Percentiles rank a stretch among this genome's conserved stretches.
Evolutionary conservation across 1,140 invertebrate species (phyloP).

Genomic region (Drosophila miranda): DNA sequence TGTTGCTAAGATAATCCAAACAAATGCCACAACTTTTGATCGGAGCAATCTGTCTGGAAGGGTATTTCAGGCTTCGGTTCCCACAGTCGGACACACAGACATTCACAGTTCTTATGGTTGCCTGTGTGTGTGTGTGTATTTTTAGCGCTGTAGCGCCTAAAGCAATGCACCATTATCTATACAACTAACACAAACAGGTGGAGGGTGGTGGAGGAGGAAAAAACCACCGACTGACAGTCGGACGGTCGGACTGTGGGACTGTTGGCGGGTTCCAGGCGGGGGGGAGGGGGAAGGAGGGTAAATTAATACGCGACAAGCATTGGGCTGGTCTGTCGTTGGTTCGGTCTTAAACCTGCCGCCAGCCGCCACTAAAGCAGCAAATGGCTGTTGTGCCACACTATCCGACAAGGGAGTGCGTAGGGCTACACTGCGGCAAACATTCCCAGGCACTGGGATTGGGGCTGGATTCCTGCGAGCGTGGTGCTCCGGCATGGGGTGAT

Average conservation of each 20-base stretch:
- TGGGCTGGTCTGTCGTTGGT: slow-evolving; percentile 11
- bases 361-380: too few species aligned
- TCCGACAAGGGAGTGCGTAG: too few species aligned
- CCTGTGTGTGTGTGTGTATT: slow-evolving; percentile 43
- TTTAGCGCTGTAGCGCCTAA: slow-evolving; percentile 53
- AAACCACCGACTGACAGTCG: background rate
- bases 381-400: too few species aligned
- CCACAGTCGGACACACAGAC: background rate
- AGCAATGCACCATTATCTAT: slow-evolving; percentile 63
- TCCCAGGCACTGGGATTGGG: too few species aligned
- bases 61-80: too few species aligned
- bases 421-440: slow-evolving; percentile 1
- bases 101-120: slow-evolving; percentile 11
- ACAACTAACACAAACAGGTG: slow-evolving; percentile 44
- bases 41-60: too few species aligned
- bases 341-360: slow-evolving; percentile 39
- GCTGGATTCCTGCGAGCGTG: too few species aligned
- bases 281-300: background rate
- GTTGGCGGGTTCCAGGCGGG: background rate
- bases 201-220: background rate
- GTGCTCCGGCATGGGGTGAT: background rate
- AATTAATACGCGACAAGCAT: slow-evolving; percentile 17
- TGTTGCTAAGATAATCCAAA: too few species aligned
- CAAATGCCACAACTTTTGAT: too few species aligned
- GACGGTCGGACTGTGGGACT: background rate